Conservation (phyloP, 2,113 vertebrate genomes). For the Xenus cinereus region DNA sequence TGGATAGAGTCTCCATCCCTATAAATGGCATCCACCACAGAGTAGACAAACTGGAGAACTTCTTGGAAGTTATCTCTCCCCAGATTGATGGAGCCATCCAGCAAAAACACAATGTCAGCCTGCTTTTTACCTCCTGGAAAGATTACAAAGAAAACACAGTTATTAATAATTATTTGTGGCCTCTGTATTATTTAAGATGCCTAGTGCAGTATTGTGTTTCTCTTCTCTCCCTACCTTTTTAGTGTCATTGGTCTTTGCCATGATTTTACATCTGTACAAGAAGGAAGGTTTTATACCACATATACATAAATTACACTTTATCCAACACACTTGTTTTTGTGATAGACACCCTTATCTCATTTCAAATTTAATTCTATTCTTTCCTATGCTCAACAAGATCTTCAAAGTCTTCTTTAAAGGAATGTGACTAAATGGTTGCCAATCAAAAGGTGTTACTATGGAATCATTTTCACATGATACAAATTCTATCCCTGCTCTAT, state of each 20-base stretch:
- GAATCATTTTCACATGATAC: not conserved
- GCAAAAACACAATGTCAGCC: conserved; percentile 93
- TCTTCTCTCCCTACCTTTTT: not conserved
- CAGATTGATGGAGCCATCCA: conserved; percentile 95
- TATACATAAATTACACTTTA: not conserved
- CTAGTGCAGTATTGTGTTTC: not conserved
- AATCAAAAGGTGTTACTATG: not conserved
- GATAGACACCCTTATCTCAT: not conserved
- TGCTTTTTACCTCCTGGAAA: conserved; percentile 76
- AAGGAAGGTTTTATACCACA: not conserved
- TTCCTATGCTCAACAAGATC: not conserved
- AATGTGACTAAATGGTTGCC: not conserved
- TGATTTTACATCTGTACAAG: not conserved
- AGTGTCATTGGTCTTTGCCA: not conserved
- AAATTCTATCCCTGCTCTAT: not conserved
- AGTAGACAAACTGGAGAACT: conserved; percentile 82
- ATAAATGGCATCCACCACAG: conserved; percentile 85
- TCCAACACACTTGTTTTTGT: not conserved
- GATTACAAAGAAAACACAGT: not conserved
- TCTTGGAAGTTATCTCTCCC: conserved; percentile 81
- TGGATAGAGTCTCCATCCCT: conserved; percentile 82
- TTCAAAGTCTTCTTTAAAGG: not conserved
- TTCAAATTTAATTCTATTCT: not conserved
- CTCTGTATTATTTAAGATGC: not conserved
- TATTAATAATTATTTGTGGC: not conserved